These are phyloP conservation scores for Tapera naevia DNA, from an alignment of 2,797 vertebrate species.

Conservation along the genomic window DNA sequence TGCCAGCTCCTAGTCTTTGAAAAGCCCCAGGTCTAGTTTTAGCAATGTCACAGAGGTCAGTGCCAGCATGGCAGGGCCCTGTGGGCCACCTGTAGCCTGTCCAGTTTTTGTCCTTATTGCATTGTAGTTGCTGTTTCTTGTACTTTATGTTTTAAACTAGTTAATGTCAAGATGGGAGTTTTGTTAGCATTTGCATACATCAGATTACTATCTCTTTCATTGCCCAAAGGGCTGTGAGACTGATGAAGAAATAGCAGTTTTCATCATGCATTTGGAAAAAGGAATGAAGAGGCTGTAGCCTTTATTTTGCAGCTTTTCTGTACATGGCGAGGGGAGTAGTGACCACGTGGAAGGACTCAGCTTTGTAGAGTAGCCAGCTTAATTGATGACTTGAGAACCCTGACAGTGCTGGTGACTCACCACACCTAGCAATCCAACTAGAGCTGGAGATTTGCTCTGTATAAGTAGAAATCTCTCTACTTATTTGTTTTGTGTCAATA, in stretches of 20 bases:
- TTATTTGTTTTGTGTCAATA: not conserved
- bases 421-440: not conserved
- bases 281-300: not conserved
- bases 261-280: not conserved
- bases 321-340: not conserved
- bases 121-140: not conserved
- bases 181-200: not conserved
- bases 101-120: not conserved
- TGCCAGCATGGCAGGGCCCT: not conserved
- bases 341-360: not conserved
- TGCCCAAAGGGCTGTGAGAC: not conserved
- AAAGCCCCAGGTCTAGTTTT: not conserved
- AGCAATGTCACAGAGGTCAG: not conserved
- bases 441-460: not conserved
- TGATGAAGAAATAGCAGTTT: conserved; percentile 3
- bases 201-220: not conserved
- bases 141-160: not conserved
- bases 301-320: not conserved
- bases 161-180: not conserved
- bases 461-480: not conserved
- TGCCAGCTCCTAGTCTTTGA: not conserved
- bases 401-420: not conserved
- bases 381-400: not conserved
- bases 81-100: not conserved
- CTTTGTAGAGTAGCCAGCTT: not conserved